Base-by-base conservation (phyloP, 2,113 vertebrate species). In the Daphoenositta chrysoptera region DNA sequence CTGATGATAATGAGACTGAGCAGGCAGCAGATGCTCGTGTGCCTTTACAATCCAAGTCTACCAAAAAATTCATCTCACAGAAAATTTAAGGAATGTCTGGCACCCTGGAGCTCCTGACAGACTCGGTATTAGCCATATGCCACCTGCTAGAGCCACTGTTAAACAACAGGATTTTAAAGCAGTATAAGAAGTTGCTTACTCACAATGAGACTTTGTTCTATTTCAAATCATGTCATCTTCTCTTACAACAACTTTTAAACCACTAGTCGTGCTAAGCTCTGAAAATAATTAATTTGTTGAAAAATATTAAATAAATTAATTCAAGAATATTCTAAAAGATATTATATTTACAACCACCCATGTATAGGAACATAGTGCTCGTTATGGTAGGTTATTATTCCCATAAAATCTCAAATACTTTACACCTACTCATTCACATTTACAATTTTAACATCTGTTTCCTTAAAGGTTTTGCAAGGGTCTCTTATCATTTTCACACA, bases 1-100 rank as follows among this genome's bases (percentile, higher is more conserved):
- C 96, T 97, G 98, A 98, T 98, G 98, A 97, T 98, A 99, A 99
- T 99, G 98, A 98, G 98, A 96, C 96, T 96, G 97, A 98, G 97
- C 97, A 98, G 97, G 98, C 97, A 97, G 98, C 99, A 99, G 99
- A 99, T 99, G 98, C 98, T 99, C 98, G 87, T 98, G 97, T 99
- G 99, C 98, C 99, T 99, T 98, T 98, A 99, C 99, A 99, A 99
- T 98, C 96, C 97, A 94, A 97, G 96, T 94, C 92, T 94, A 92
- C 96, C 86, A 80, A 96, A 97, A 97, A 96, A 95, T 98, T 97
- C 97, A 92, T 97, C 93, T 96, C 97, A 94, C 96, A 94, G 95
- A 96, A 98, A 96, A 97, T 93, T 33, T 96, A 95, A 97, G 97
- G 97, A 98, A 97, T 97, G 97, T 96, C 96, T 98, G 97, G 96